phyloP scores from a whole-genome alignment of 2,113 vertebrate genomes.

The Saccopteryx leptura region DNA sequence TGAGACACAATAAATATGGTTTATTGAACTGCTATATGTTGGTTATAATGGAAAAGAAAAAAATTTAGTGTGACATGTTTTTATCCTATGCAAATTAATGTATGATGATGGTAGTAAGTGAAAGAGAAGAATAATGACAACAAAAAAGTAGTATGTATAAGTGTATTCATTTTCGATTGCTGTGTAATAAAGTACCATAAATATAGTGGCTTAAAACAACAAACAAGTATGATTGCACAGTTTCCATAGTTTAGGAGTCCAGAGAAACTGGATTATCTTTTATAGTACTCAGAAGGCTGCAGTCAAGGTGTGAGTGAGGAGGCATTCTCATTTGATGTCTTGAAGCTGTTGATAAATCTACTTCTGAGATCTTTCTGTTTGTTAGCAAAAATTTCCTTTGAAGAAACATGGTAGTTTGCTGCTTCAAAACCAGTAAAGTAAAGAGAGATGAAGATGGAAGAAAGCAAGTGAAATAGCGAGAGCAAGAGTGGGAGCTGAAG shows the following conservation, averaged over 20 bases:
- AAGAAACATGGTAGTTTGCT: not conserved
- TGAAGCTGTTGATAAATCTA: not conserved
- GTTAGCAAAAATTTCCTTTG: not conserved
- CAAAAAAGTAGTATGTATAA: not conserved
- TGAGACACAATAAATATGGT: not conserved
- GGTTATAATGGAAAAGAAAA: not conserved
- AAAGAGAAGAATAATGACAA: not conserved
- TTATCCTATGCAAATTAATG: not conserved
- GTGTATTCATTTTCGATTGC: not conserved
- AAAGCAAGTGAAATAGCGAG: not conserved
- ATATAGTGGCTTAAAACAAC: not conserved
- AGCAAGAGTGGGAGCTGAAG: not conserved
- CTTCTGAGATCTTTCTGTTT: not conserved
- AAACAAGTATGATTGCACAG: not conserved
- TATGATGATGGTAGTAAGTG: not conserved
- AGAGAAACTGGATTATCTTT: not conserved
- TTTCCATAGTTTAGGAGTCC: not conserved
- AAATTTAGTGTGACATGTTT: not conserved
- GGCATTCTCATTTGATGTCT: not conserved
- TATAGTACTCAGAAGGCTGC: not conserved
- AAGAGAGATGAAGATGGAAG: not conserved
- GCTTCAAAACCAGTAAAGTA: not conserved
- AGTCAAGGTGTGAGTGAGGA: not conserved
- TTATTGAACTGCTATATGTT: not conserved
- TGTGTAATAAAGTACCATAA: not conserved